phyloP scores from a whole-genome alignment of 2,113 vertebrate species.

The Rhea americana region DNA sequence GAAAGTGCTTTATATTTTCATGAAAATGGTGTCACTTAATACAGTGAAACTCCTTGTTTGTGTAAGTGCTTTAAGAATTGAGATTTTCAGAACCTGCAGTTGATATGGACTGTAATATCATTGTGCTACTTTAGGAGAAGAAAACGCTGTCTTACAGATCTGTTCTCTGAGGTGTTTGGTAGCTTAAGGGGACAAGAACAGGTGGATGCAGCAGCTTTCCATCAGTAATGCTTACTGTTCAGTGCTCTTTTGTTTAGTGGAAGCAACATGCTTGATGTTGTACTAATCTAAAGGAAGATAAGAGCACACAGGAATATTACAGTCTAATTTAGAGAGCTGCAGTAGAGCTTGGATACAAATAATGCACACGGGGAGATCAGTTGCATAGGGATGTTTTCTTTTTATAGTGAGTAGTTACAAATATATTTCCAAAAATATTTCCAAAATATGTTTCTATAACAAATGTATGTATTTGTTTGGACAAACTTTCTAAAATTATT shows the following conservation, averaged over 20 bases:
- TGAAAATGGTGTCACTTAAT: not conserved
- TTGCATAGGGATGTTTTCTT: not conserved
- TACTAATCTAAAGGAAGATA: not conserved
- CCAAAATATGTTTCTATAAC: not conserved
- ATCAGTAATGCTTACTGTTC: not conserved
- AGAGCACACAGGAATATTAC: not conserved
- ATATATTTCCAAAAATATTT: not conserved
- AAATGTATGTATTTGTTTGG: not conserved
- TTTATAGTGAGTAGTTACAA: not conserved
- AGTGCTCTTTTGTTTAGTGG: not conserved
- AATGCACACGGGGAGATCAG: not conserved
- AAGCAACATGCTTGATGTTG: not conserved
- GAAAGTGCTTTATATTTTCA: not conserved
- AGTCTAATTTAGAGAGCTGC: not conserved
- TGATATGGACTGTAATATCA: not conserved
- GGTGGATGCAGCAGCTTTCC: not conserved
- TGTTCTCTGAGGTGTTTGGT: not conserved
- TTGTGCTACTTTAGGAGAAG: not conserved
- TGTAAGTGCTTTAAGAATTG: not conserved
- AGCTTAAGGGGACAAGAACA: not conserved
- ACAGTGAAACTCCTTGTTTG: not conserved
- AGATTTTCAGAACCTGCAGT: not conserved
- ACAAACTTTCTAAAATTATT: not conserved
- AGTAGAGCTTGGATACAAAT: not conserved
- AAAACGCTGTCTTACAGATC: not conserved